Base-by-base conservation (phyloP, 2,113 vertebrate species). In the Balaeniceps rex region DNA sequence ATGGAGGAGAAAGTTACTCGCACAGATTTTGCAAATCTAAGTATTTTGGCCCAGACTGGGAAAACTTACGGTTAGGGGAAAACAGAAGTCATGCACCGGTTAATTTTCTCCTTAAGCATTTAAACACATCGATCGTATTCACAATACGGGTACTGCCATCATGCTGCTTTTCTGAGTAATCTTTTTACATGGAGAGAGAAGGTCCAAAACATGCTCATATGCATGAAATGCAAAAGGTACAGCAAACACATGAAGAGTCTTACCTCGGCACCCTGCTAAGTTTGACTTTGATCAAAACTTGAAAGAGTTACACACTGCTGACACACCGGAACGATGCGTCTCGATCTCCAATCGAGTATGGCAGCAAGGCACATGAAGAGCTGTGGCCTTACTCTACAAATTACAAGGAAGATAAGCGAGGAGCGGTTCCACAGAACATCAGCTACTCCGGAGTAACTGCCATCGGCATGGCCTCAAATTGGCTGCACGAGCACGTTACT, bases 321-420 rank as follows among this genome's bases (percentile, higher is more conserved):
- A 40, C 44, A 26, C 31, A 34, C 4, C 3, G 0, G 2, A 46
- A 38, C 1, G 4, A 7, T 1, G 6, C 0, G 7, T 34, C 54
- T 3, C 7, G 2, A 12, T 5, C 77, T 54, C 36, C 11, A 3
- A 1, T 6, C 5, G 3, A 17, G 38, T 3, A 11, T 40, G 70
- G 70, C 85, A 60, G 40, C 3, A 7, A 42, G 40, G 58, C 58
- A 33, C 49, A 5, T 2, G 6, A 1, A 25, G 34, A 77, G 76
- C 49, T 42, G 63, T 7, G 8, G 19, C 24, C 23, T 23, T 12
- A 17, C 47, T 15, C 57, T 31, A 24, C 6, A 38, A 26, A 12
- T 4, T 11, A 34, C 70, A 15, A 6, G 36, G 60, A 54, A 23
- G 17, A 10, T 6, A n/a, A 49, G 42, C 19, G 19, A 68, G 22